phyloP scores from a whole-genome alignment of 2,113 vertebrate species.

The Serinus canaria region DNA sequence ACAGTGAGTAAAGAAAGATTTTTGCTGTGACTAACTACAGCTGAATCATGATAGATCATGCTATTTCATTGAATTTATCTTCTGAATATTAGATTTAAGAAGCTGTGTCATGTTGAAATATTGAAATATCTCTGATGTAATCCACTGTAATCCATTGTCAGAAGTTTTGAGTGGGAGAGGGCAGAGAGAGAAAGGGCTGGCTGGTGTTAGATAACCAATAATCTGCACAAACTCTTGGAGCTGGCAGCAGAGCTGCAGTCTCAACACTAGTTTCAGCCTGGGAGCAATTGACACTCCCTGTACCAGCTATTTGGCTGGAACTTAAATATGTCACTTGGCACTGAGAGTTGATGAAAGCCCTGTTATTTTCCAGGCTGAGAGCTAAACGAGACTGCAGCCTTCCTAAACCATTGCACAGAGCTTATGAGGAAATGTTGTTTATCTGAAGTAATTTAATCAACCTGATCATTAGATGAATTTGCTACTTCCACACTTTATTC shows the following conservation, averaged over 20 bases:
- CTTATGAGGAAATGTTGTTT: constrained; percentile 55
- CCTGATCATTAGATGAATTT: constrained; percentile 43
- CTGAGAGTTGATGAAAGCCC: constrained; percentile 18
- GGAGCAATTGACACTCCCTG: constrained; percentile 42
- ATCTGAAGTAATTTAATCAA: constrained; percentile 50
- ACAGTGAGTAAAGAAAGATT: constrained; percentile 17
- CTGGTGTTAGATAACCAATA: constrained; percentile 10
- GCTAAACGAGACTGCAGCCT: constrained; percentile 5
- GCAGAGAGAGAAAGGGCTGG: constrained; percentile 14
- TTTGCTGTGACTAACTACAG: constrained; percentile 9
- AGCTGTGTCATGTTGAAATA: constrained; percentile 50
- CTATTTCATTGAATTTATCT: constrained; percentile 52
- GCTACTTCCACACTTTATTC: constrained; percentile 20
- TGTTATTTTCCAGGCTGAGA: constrained; percentile 48
- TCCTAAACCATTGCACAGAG: constrained; percentile 8
- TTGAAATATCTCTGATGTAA: constrained; percentile 30
- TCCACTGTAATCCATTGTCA: constrained; percentile 14
- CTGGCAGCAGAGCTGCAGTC: neutral
- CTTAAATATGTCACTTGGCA: constrained; percentile 58
- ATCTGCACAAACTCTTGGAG: neutral
- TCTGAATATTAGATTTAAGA: constrained; percentile 57
- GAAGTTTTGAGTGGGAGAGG: neutral
- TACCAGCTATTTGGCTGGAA: constrained; percentile 61
- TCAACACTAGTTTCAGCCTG: constrained; percentile 30
- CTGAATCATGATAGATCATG: constrained; percentile 57